phyloP scores from a whole-genome alignment of 2,113 vertebrate species.

The Phylloscopus whistleri region DNA sequence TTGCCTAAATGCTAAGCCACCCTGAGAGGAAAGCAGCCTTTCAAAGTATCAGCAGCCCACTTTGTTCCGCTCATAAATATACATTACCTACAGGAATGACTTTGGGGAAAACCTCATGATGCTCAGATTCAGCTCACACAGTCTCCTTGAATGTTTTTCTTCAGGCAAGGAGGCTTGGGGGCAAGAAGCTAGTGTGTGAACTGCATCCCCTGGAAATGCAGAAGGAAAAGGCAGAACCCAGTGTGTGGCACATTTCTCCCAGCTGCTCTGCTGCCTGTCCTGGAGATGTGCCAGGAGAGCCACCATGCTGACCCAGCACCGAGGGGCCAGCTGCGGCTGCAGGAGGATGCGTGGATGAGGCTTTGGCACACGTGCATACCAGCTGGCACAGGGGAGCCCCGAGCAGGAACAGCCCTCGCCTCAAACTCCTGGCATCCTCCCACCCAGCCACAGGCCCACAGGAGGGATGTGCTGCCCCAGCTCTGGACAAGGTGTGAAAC shows the following conservation, averaged over 20 bases:
- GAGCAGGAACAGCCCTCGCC: rapidly evolving
- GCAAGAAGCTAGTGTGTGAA: background rate
- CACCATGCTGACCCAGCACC: rapidly evolving
- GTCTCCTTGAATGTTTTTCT: slow-evolving; percentile 43
- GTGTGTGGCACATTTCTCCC: rapidly evolving
- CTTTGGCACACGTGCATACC: rapidly evolving
- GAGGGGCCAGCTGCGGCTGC: background rate
- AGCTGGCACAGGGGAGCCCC: background rate
- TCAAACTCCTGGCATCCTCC: background rate
- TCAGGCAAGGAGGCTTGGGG: slow-evolving; percentile 4
- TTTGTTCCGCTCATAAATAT: slow-evolving; percentile 55
- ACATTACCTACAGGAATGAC: slow-evolving; percentile 41
- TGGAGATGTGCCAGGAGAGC: background rate
- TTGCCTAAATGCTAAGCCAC: background rate
- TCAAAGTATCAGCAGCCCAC: slow-evolving; percentile 6
- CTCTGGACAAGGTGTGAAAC: background rate
- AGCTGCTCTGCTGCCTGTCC: background rate
- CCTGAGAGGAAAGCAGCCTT: background rate
- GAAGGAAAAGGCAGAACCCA: background rate
- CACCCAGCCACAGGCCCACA: rapidly evolving
- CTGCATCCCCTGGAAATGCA: background rate
- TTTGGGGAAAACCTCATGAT: background rate
- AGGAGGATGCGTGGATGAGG: background rate
- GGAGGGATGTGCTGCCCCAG: background rate
- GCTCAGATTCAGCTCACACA: slow-evolving; percentile 18